Conservation (phyloP, 2,888 invertebrate species). For the Bugulina stolonifera region DNA sequence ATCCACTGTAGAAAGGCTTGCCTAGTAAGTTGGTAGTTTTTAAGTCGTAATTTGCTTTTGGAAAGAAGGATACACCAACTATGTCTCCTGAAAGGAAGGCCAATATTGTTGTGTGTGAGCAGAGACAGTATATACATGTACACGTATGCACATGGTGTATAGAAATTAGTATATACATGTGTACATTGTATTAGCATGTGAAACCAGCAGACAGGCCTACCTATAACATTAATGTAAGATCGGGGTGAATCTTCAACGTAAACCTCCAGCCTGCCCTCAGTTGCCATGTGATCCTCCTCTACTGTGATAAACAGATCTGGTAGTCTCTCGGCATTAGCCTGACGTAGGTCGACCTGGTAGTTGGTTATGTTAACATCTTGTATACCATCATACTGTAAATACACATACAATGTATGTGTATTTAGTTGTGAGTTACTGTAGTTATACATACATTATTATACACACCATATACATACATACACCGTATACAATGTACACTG, state of each 20-base stretch:
- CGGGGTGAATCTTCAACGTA: constrained; percentile 89
- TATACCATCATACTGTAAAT: constrained; percentile 14
- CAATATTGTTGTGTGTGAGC: not conserved
- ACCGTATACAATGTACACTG: no score
- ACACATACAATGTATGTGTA: not conserved
- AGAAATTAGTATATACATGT: no score
- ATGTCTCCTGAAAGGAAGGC: constrained; percentile 64
- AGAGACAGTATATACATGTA: no score
- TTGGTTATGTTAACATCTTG: constrained; percentile 16
- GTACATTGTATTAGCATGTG: no score
- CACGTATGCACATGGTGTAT: no score
- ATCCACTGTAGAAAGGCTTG: constrained; percentile 61
- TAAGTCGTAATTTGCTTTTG: constrained; percentile 41
- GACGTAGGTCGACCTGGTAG: constrained; percentile 22
- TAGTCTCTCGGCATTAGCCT: constrained; percentile 65
- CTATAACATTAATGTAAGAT: constrained; percentile 58
- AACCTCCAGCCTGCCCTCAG: constrained; percentile 81
- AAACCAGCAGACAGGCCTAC: no score
- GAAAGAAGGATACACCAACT: constrained; percentile 57
- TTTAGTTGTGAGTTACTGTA: not conserved
- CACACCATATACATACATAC: no score
- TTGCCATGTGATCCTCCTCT: constrained; percentile 82
- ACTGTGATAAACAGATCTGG: constrained; percentile 94
- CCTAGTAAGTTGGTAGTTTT: constrained; percentile 52
- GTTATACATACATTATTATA: not conserved